Base-by-base conservation (phyloP, 2,113 vertebrate genomes). In the Cygnus buccinator region DNA sequence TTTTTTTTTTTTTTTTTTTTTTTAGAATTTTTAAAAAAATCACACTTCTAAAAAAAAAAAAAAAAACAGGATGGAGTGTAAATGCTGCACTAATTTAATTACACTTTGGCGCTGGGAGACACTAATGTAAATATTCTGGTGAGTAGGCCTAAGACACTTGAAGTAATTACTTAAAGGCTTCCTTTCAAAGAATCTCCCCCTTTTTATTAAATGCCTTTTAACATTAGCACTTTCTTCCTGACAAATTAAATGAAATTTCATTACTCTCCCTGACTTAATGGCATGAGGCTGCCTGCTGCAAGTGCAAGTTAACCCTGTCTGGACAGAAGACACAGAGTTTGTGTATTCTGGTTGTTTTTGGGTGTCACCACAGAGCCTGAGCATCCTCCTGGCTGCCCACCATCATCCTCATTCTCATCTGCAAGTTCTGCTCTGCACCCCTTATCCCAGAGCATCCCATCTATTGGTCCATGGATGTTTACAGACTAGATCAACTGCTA, bases 191-290 rank as follows among this genome's bases (percentile, higher is more conserved):
- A 98, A 98, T 97, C 98, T 97, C 97, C 97, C 96, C 97, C 96
- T 98, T 98, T 99, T 99, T 99, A 99, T 99, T 98, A 99, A 99
- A 99, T 99, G 98, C 99, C 99, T 99, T 99, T 99, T 99, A 99
- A 99, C 99, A 99, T 99, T 99, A 99, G 99, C 98, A 99, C 99
- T 99, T 99, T 99, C 98, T 99, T 99, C 98, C 98, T 99, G 99
- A 99, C 99, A 99, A 99, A 99, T 99, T 99, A 99, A 99, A 99
- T 99, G 98, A 99, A 99, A 99, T 99, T 99, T 99, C 98, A 99
- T 99, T 99, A 99, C 98, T 99, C 98, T 98, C 98, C 98, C 98
- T 98, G 98, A 98, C 98, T 99, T 99, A 99, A 99, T 99, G 99
- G 99, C 98, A 99, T 98, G 97, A 98, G 98, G 97, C 98, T 99